Evolutionary conservation across 2,888 invertebrate species (phyloP), one percentile per base, ranked within the genome.

Genomic region (Torymus auratus): DNA sequence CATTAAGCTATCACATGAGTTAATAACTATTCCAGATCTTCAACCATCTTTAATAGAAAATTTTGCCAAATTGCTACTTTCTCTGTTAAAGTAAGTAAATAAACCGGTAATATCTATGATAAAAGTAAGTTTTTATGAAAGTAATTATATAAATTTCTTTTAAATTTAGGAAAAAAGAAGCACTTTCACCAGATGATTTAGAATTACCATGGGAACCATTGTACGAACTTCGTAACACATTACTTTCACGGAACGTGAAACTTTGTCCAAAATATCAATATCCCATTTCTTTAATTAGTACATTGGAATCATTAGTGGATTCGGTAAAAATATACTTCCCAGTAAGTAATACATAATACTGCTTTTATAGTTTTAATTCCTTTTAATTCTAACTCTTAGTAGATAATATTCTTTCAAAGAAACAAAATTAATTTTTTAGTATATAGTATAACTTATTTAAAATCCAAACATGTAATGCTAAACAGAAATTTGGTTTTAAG

Each of bases 151-250:
- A 41, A 41, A 1, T 41, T 7, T 7, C 41, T 41, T 41, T 7
- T 7, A 41, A 56, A 76, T 83, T 62, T 79, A 97, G 97, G 87
- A 97, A 97, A 91, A 94, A 93, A 84, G 93, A 95, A 86, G 91
- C 97, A 83, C 91, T 98, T 83, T 93, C 95, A 2, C 95, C 96
- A 55, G 94, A 95, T 80, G 98, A 98, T 82, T 89, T 98, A 78
- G 93, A 93, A 80, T 91, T 98, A 82, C 95, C 95, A 72, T 98
- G 98, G 98, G 93, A 94, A 84, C 97, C 97, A 13, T 91, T 98
- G 11, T 96, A 96, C 88, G 93, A 86, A 3, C 75, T 88, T 20
- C 70, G 69, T 17, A 10, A 41, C 12, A 50, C 14, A 15, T 5
- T 77, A 60, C 20, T 67, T 58, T 0, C 7, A 15, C 10, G 12